Evolutionary conservation across 92 coral and sea anemone species (phyloP), one percentile per base, ranked within the genome.

Genomic region (Zoanthus sociatus): DNA sequence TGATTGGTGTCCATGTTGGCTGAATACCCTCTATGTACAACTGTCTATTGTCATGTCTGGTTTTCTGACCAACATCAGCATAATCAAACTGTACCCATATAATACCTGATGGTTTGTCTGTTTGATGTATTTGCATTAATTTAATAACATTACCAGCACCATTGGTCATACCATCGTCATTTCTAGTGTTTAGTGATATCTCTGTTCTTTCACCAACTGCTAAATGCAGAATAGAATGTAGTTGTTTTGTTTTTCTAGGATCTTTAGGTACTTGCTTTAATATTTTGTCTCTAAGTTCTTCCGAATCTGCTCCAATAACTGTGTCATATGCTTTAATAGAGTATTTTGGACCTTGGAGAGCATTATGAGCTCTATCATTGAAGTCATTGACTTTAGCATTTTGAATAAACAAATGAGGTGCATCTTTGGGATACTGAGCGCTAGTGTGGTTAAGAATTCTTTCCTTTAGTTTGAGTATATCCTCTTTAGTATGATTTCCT

Each of bases 241-340:
- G 66, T 87, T 90, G 93, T 56, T 87, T 90, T 42, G 68, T 61
- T 61, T 61, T 11, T 4, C 68, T 61, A 61, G 68, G 18, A 61
- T 61, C 17, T 9, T 61, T 4, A 61, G 67, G 67, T 60, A 60
- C 67, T n/a, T 60, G 10, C 67, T 60, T 60, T 66, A 66, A 66
- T 48, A 91, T 88, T 68, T 87, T 90, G 56, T 89, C 84, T 83
- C 75, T 74, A 53, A 89, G 89, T 75, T 89, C 74, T 73, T 76
- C 73, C 44, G 92, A 86, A 21, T 88, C 76, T 72, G 92, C 92
- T 50, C 92, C 92, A 53, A 85, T 68, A 61, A 89, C 92, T 84
- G 79, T 90, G 67, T 89, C 63, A 46, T 89, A 82, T 55, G 92
- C 92, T 89, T 89, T 89, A 73, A 89, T 73, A 51, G 86, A 84